These are phyloP conservation scores for Kryptolebias marmoratus DNA, from an alignment of 2,113 vertebrate species.

Conservation along the genomic window DNA sequence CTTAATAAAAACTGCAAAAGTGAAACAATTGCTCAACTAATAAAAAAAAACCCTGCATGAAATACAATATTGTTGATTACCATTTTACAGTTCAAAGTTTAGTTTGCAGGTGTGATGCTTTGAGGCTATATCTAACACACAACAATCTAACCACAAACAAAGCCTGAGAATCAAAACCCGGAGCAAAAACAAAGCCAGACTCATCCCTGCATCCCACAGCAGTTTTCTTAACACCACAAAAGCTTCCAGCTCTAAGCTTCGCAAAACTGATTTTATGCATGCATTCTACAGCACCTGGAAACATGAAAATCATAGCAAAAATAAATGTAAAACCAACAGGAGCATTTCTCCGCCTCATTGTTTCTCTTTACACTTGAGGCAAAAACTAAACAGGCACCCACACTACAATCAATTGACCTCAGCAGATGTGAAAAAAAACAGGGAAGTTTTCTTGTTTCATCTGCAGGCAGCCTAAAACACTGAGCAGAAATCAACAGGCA, in stretches of 20 bases:
- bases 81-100: neutral
- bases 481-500: conserved; percentile 13
- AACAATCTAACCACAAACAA: neutral
- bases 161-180: neutral
- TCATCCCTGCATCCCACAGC: no score
- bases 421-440: neutral
- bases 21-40: neutral
- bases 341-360: neutral
- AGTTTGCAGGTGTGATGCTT: neutral
- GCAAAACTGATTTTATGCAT: no score
- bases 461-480: neutral
- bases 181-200: no score
- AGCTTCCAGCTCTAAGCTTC: neutral
- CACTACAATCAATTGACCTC: conserved; percentile 12
- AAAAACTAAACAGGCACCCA: conserved; percentile 16
- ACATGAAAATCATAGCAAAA: neutral
- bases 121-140: neutral
- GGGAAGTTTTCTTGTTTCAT: neutral
- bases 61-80: neutral
- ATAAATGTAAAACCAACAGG: neutral
- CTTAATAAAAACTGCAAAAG: no score
- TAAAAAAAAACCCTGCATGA: neutral
- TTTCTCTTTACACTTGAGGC: neutral
- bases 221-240: no score
- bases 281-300: neutral